Conservation (phyloP, 2,888 invertebrate genomes). For the Halictus ligatus region DNA sequence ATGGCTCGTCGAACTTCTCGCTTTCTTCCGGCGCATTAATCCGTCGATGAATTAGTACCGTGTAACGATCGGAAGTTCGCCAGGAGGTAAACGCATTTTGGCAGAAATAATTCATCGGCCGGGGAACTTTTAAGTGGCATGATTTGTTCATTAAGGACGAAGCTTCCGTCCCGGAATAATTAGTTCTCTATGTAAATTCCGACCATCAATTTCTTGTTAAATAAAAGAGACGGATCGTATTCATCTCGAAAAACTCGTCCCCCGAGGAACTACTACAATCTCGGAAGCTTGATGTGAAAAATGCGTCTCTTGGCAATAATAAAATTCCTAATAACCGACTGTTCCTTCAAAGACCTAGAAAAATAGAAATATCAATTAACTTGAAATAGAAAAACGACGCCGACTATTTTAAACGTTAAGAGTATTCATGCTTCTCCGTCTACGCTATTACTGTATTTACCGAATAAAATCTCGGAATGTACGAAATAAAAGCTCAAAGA, state of each 20-base stretch:
- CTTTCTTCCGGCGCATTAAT: conserved; percentile 14
- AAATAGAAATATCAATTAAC: background rate
- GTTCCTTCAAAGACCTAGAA: background rate
- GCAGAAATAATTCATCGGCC: conserved; percentile 16
- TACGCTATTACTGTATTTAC: background rate
- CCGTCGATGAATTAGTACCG: conserved; percentile 6
- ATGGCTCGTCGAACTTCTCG: background rate
- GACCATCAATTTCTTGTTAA: conserved; percentile 6
- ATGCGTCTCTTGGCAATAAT: background rate
- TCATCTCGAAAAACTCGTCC: background rate
- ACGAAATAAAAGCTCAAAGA: background rate
- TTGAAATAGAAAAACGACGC: too few species aligned
- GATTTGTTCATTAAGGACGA: conserved; percentile 4
- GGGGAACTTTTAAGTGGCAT: conserved; percentile 15
- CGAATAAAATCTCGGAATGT: background rate
- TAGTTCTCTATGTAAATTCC: conserved; percentile 10
- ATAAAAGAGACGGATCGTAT: background rate
- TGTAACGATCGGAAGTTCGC: conserved; percentile 16
- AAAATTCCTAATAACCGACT: background rate
- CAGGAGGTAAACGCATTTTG: conserved; percentile 7
- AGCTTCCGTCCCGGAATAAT: conserved; percentile 2
- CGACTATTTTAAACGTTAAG: background rate
- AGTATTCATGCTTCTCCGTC: background rate
- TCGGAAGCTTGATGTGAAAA: background rate
- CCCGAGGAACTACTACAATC: background rate